phyloP scores from a whole-genome alignment of 2,888 invertebrate genomes.

The Cryptocephalus primarius region DNA sequence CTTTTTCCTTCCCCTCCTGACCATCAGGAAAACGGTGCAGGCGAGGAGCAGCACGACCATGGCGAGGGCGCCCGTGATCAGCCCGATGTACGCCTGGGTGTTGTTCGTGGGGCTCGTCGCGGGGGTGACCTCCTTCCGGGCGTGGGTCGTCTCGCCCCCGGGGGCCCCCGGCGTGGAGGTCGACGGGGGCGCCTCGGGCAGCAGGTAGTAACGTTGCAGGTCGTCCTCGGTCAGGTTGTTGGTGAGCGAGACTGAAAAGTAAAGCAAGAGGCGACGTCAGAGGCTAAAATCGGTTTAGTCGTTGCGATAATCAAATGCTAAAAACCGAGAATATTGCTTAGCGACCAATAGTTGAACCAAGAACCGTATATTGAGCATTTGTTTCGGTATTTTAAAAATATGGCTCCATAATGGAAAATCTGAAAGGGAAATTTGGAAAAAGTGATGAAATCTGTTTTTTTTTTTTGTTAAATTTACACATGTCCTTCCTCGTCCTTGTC shows the following conservation, averaged over 20 bases:
- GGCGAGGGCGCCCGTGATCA: slow-evolving; percentile 57
- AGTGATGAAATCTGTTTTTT: no score
- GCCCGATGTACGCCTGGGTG: slow-evolving; percentile 44
- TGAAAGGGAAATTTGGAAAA: no score
- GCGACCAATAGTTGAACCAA: no score
- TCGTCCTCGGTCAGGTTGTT: slow-evolving; percentile 51
- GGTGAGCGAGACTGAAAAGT: slow-evolving; percentile 40
- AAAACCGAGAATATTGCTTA: no score
- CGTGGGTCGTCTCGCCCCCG: slow-evolving; percentile 38
- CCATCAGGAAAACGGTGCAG: slow-evolving; percentile 53
- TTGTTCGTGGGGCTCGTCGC: slow-evolving; percentile 50
- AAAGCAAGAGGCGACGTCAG: neutral
- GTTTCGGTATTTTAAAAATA: no score
- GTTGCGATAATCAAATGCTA: no score
- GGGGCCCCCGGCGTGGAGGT: slow-evolving; percentile 31
- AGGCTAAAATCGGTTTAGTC: no score
- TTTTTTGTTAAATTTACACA: no score
- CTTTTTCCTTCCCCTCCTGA: slow-evolving; percentile 51
- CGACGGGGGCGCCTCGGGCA: slow-evolving; percentile 34
- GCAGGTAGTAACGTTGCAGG: slow-evolving; percentile 52
- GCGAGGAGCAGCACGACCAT: slow-evolving; percentile 54
- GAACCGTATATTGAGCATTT: no score
- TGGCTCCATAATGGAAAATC: no score
- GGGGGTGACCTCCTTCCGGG: slow-evolving; percentile 44
- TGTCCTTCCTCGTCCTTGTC: no score